These are phyloP conservation scores for Echeneis naucrates DNA, from an alignment of 2,797 vertebrate genomes.

Conservation along the genomic window DNA sequence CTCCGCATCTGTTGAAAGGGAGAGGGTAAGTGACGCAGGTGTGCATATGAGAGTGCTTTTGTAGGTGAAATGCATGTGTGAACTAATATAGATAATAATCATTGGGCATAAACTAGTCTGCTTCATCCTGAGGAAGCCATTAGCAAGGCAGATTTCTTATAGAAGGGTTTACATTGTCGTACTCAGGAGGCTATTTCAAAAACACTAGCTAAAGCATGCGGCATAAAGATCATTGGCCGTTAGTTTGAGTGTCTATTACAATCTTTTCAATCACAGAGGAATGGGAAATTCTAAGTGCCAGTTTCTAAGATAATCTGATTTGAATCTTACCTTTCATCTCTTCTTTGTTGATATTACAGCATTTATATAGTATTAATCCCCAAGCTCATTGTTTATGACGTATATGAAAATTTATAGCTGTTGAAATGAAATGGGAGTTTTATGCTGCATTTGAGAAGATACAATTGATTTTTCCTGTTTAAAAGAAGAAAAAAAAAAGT, in stretches of 20 bases:
- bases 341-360: constrained; percentile 9
- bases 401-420: not conserved
- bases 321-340: constrained; percentile 33
- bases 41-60: constrained; percentile 59
- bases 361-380: constrained; percentile 31
- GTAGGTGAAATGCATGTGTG: constrained; percentile 60
- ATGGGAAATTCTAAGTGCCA: constrained; percentile 42
- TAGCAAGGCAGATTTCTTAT: constrained; percentile 31
- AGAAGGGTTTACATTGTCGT: constrained; percentile 39
- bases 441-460: constrained; percentile 12
- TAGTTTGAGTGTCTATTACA: constrained; percentile 52
- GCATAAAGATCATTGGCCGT: constrained; percentile 58
- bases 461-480: not conserved
- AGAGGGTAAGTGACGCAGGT: constrained; percentile 94
- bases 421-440: constrained; percentile 32
- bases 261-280: constrained; percentile 41
- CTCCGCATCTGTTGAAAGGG: constrained; percentile 94
- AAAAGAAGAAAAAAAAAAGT: not conserved
- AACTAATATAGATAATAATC: constrained; percentile 66
- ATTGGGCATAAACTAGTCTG: constrained; percentile 38
- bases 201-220: constrained; percentile 50
- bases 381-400: constrained; percentile 19
- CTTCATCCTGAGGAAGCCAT: constrained; percentile 55
- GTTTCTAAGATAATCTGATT: constrained; percentile 16
- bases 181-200: constrained; percentile 50